These are phyloP conservation scores for Dicycla oo DNA, from an alignment of 2,888 invertebrate species.

Conservation along the genomic window DNA sequence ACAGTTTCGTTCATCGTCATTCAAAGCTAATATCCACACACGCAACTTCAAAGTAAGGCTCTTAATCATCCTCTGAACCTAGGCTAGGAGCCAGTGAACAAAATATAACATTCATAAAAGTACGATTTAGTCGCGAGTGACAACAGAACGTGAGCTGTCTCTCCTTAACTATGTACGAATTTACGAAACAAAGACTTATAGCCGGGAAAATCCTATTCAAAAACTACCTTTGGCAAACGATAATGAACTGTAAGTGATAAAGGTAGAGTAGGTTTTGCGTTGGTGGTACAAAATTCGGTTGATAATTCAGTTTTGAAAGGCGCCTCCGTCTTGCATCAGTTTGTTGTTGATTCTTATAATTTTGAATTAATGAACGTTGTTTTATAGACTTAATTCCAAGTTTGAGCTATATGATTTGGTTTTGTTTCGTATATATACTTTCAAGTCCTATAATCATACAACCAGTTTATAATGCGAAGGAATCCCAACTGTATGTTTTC, in stretches of 20 bases:
- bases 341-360: conserved; percentile 63
- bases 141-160: conserved; percentile 66
- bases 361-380: conserved; percentile 60
- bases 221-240: conserved; percentile 38
- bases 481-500: too few relatives aligned
- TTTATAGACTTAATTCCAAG: conserved; percentile 27
- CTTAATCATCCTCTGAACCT: conserved; percentile 42
- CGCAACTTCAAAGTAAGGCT: conserved; percentile 32
- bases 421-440: background rate
- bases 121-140: conserved; percentile 56
- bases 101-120: conserved; percentile 43
- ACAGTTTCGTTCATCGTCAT: conserved; percentile 16
- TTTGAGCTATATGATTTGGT: conserved; percentile 2
- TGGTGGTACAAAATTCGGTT: conserved; percentile 55
- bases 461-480: background rate
- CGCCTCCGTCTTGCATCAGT: conserved; percentile 67
- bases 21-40: conserved; percentile 24
- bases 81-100: conserved; percentile 26
- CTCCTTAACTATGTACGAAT: conserved; percentile 69
- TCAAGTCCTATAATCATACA: background rate
- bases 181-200: conserved; percentile 73
- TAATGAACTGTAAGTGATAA: conserved; percentile 33
- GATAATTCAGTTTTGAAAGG: conserved; percentile 71
- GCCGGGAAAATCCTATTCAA: conserved; percentile 63
- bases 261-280: conserved; percentile 2